These are phyloP conservation scores for Ceratotherium simum DNA, from an alignment of 2,113 vertebrate genomes.

Conservation along the genomic window DNA sequence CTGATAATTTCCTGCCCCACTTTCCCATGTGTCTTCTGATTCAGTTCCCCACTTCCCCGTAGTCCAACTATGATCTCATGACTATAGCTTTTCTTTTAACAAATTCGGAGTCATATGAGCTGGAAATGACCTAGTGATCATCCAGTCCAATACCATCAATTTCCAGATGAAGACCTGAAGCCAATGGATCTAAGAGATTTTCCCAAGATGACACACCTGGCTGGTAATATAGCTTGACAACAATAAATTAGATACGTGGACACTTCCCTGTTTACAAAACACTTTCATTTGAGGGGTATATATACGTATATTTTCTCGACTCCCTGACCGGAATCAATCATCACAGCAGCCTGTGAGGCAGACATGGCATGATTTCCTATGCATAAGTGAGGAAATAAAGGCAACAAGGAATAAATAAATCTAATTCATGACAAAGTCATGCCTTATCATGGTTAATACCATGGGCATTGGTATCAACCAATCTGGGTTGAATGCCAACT, in stretches of 20 bases:
- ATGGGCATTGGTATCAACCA: not conserved
- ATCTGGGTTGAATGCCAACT: not conserved
- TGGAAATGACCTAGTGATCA: not conserved
- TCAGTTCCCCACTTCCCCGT: not conserved
- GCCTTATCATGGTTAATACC: not conserved
- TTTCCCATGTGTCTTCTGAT: not conserved
- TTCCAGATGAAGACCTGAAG: not conserved
- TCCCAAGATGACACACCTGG: not conserved
- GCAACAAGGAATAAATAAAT: not conserved
- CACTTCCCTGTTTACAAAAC: too few species aligned
- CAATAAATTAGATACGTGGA: not conserved
- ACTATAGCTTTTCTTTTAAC: not conserved
- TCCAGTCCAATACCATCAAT: not conserved
- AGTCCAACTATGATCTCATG: not conserved
- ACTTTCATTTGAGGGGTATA: not conserved
- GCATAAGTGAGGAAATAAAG: not conserved
- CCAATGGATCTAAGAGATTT: not conserved
- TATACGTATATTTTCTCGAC: not conserved
- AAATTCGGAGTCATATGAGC: not conserved
- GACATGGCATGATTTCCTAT: not conserved
- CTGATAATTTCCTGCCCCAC: not conserved
- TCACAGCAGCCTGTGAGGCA: not conserved
- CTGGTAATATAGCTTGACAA: not conserved
- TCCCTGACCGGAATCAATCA: not conserved
- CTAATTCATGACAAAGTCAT: not conserved